Evolutionary conservation across 1,140 invertebrate species (phyloP).

Genomic region (Solenopsis fugax): DNA sequence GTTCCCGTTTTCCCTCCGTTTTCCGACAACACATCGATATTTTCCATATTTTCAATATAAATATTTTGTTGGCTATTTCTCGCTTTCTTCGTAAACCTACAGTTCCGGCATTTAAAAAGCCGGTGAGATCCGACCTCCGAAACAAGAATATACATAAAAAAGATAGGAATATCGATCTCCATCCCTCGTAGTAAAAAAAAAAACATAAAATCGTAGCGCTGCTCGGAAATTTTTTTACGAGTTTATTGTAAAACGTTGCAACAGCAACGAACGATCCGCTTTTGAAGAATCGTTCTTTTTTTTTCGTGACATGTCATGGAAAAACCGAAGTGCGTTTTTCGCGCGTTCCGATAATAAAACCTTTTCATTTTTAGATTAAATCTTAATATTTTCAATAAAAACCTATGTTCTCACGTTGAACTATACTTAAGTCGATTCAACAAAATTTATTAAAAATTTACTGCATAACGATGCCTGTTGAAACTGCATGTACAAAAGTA

Average conservation of each 20-base stretch:
- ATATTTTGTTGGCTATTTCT: conserved; percentile 52
- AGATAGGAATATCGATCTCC: conserved; percentile 48
- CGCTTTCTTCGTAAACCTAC: conserved; percentile 37
- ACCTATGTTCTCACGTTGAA: not conserved
- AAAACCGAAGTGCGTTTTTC: conserved; percentile 44
- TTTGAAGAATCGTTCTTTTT: conserved; percentile 46
- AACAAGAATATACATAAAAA: conserved; percentile 42
- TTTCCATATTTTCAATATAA: conserved; percentile 44
- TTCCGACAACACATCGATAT: not conserved
- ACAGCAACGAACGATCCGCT: conserved; percentile 48
- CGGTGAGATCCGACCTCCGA: conserved; percentile 36
- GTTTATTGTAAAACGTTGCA: conserved; percentile 63
- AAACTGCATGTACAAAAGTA: not conserved
- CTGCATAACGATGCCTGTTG: not conserved
- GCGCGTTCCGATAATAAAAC: conserved; percentile 24
- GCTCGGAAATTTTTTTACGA: conserved; percentile 57
- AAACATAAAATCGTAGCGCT: conserved; percentile 53
- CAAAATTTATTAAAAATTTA: not conserved
- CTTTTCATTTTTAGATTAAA: conserved; percentile 53
- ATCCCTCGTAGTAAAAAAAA: conserved; percentile 32
- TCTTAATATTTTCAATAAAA: conserved; percentile 52
- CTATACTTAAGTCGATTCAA: not conserved
- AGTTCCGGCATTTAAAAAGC: conserved; percentile 39
- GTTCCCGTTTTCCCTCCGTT: not conserved
- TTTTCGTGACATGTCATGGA: not conserved